These are phyloP conservation scores for Phania funesta DNA, from an alignment of 2,888 invertebrate species.

Conservation along the genomic window DNA sequence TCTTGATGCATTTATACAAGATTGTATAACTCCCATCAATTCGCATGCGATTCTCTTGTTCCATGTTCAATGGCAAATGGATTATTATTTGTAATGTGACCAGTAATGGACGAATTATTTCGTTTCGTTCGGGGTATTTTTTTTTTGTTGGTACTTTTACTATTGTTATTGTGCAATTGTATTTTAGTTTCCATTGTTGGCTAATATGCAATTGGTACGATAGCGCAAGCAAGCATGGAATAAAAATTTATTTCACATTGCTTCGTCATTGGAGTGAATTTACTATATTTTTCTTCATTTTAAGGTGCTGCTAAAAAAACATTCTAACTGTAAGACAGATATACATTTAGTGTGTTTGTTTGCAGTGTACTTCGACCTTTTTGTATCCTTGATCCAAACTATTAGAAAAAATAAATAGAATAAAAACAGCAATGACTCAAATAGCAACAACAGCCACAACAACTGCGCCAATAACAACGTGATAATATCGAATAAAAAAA, in stretches of 20 bases:
- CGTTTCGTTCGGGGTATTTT: constrained; percentile 9
- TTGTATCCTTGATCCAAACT: constrained; percentile 59
- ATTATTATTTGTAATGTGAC: constrained; percentile 48
- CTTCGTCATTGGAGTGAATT: constrained; percentile 40
- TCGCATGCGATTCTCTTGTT: constrained; percentile 3
- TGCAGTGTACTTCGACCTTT: constrained; percentile 55
- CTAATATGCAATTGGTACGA: constrained; percentile 45
- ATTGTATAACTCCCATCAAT: constrained; percentile 21
- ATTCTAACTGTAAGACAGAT: background rate
- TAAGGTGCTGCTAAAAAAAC: background rate
- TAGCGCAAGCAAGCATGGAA: constrained; percentile 37
- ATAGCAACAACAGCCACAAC: constrained; percentile 35
- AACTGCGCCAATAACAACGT: constrained; percentile 54
- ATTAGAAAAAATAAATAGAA: constrained; percentile 30
- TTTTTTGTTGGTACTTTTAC: background rate
- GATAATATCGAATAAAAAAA: constrained; percentile 58
- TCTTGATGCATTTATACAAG: background rate
- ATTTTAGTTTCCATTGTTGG: constrained; percentile 38
- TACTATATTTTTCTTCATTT: background rate
- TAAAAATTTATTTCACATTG: constrained; percentile 43
- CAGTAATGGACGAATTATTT: constrained; percentile 42
- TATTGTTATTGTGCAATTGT: constrained; percentile 45
- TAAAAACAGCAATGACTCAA: background rate
- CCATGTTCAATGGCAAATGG: constrained; percentile 38
- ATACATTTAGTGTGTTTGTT: background rate